Conservation (phyloP, 1,140 invertebrate species). For the Dryas iulia region DNA sequence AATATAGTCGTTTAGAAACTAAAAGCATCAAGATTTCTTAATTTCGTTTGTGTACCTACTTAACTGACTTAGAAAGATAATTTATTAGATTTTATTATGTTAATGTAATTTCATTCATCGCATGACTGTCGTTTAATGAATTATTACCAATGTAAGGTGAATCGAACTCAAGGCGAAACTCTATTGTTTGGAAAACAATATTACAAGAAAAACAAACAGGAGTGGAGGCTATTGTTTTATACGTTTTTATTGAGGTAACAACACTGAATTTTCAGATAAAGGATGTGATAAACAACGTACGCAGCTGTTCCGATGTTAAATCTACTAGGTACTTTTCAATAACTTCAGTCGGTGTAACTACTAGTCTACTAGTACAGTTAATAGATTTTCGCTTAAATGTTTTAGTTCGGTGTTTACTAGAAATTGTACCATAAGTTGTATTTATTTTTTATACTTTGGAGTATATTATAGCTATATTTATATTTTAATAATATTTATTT, state of each 20-base stretch:
- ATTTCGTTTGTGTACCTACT: no score
- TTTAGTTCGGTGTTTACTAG: neutral
- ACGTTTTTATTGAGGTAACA: neutral
- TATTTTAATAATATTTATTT: no score
- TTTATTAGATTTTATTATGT: no score
- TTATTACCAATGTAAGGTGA: neutral
- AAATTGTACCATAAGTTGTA: no score
- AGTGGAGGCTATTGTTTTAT: conserved; percentile 3
- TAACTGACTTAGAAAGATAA: no score
- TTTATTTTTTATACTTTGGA: neutral
- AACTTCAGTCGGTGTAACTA: neutral
- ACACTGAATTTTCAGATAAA: conserved; percentile 9
- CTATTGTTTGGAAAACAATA: conserved; percentile 1
- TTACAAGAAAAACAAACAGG: neutral
- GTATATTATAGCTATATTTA: no score
- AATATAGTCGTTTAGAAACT: no score
- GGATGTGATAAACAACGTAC: conserved; percentile 13
- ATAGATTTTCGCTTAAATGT: neutral
- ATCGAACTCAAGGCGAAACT: neutral
- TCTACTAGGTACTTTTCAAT: neutral
- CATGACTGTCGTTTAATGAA: neutral
- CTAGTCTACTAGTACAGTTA: neutral
- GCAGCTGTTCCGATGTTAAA: conserved; percentile 5
- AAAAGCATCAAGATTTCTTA: no score
- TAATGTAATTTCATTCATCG: neutral